Evolutionary conservation across 2,888 invertebrate genomes (phyloP).

Genomic region (Drosophila neoperkinsi): DNA sequence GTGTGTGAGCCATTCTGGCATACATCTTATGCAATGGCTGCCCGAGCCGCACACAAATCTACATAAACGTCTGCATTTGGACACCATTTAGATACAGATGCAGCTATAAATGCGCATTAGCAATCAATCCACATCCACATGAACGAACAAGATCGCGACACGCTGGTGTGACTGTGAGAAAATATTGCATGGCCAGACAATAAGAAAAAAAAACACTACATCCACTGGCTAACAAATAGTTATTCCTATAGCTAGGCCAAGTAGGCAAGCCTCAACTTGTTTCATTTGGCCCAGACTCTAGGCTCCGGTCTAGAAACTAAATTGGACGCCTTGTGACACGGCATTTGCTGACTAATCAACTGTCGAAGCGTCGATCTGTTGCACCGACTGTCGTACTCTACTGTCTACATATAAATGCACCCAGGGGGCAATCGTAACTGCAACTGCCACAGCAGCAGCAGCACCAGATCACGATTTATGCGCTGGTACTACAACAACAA

Average conservation of each 20-base stretch:
- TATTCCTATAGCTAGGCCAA: constrained; percentile 22
- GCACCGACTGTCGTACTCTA: constrained; percentile 20
- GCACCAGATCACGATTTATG: constrained; percentile 52
- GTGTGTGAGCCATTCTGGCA: constrained; percentile 38
- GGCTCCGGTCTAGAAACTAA: constrained; percentile 58
- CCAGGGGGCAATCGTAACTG: constrained; percentile 45
- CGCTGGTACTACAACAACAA: constrained; percentile 33
- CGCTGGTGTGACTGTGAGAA: constrained; percentile 61
- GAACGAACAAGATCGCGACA: constrained; percentile 31
- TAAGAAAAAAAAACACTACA: neutral
- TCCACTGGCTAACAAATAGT: constrained; percentile 31
- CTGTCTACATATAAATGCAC: constrained; percentile 26
- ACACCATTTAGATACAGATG: constrained; percentile 50
- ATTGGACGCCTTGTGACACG: constrained; percentile 55
- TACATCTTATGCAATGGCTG: constrained; percentile 44
- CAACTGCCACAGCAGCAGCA: constrained; percentile 27
- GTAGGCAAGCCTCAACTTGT: constrained; percentile 35
- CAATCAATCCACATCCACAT: constrained; percentile 70
- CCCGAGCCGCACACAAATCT: constrained; percentile 31
- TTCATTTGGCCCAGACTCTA: constrained; percentile 31
- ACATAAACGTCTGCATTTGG: constrained; percentile 46
- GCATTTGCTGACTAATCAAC: constrained; percentile 60
- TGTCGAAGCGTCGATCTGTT: constrained; percentile 49
- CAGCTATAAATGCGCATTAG: constrained; percentile 65
- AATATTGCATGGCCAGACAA: constrained; percentile 42